phyloP scores from a whole-genome alignment of 1,140 invertebrate species.

The Cephus cinctus region DNA sequence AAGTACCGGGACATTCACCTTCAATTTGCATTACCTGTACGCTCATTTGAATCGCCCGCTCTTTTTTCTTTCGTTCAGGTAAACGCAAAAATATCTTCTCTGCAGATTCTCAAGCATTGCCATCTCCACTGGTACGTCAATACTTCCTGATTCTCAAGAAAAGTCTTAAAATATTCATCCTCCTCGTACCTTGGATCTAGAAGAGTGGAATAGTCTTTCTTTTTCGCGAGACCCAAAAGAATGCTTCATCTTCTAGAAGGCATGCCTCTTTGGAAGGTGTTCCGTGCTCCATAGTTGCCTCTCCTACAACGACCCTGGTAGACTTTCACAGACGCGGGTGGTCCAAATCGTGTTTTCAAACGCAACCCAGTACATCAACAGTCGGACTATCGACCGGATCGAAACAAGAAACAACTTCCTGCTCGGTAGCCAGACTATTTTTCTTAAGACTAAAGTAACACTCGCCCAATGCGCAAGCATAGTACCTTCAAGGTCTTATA shows the following conservation, averaged over 20 bases:
- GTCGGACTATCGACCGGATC: no score
- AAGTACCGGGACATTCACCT: no score
- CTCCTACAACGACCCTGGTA: conserved; percentile 7
- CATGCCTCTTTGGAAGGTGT: no score
- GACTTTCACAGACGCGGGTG: conserved; percentile 35
- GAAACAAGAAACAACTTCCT: conserved; percentile 23
- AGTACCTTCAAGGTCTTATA: conserved; percentile 13
- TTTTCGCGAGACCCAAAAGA: no score
- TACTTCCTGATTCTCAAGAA: no score
- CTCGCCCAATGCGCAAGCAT: conserved; percentile 9
- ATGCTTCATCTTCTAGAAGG: no score
- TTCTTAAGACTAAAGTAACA: conserved; percentile 6
- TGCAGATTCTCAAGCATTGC: conserved; percentile 14
- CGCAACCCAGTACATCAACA: conserved; percentile 6
- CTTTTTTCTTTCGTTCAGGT: conserved; percentile 14
- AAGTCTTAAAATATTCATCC: no score
- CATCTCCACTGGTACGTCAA: conserved; percentile 16
- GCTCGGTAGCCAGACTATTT: conserved; percentile 5
- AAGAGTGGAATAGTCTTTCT: no score
- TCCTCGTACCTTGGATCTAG: no score
- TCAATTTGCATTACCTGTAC: no score
- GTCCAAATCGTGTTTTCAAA: conserved; percentile 22
- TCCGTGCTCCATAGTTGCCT: conserved; percentile 5
- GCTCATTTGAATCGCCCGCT: conserved; percentile 3
- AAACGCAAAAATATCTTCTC: conserved; percentile 14